These are phyloP conservation scores for Loris lydekkerianus DNA, from an alignment of 2,797 vertebrate species.

Conservation along the genomic window DNA sequence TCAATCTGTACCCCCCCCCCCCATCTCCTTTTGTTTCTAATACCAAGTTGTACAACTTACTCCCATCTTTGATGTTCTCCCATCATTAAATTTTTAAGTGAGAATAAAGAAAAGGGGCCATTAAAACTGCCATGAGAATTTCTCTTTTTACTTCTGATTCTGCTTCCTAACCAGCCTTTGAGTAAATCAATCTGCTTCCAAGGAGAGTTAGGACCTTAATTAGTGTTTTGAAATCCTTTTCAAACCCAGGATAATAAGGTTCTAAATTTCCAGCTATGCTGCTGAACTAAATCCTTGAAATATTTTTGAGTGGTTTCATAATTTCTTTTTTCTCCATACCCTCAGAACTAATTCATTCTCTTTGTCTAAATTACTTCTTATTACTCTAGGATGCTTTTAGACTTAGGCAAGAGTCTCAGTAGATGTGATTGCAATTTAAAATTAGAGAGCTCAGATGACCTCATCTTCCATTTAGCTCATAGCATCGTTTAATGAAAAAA, in stretches of 20 bases:
- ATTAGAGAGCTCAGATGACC: not conserved
- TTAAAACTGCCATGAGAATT: not conserved
- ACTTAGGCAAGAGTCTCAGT: not conserved
- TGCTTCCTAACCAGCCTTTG: slow-evolving; percentile 20
- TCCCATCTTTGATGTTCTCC: not conserved
- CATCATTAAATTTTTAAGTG: not conserved
- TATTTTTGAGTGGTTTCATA: slow-evolving; percentile 34
- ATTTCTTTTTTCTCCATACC: not conserved
- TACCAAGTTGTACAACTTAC: not conserved
- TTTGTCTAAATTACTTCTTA: slow-evolving; percentile 17
- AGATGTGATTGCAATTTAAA: not conserved
- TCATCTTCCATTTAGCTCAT: not conserved
- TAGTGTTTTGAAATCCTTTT: slow-evolving; percentile 49
- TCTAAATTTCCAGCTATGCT: slow-evolving; percentile 16
- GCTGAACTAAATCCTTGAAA: slow-evolving; percentile 45
- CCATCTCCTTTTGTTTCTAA: not conserved
- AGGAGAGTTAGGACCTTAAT: not conserved
- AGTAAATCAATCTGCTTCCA: not conserved
- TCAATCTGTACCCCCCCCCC: too few species aligned
- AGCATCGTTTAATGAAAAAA: not conserved
- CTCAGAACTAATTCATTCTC: not conserved
- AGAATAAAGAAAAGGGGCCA: not conserved
- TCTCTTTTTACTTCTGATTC: slow-evolving; percentile 34
- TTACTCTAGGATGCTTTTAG: not conserved
- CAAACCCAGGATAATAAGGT: not conserved